Conservation (phyloP, 2,113 vertebrate genomes). For the Gracilinanus agilis region DNA sequence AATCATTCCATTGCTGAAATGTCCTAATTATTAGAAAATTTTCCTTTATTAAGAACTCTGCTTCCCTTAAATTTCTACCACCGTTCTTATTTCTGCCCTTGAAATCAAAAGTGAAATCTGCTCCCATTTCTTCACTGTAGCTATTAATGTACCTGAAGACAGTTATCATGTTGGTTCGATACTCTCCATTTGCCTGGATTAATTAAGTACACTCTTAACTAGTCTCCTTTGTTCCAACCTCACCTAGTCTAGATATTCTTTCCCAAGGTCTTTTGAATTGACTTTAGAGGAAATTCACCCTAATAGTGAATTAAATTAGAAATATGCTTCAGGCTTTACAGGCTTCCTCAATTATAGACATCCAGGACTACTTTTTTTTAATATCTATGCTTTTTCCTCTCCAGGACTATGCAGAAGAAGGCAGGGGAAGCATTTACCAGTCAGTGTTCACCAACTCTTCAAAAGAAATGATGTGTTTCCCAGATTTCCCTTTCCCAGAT, state of each 20-base stretch:
- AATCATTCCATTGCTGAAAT: not conserved
- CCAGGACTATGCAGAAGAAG: constrained; percentile 86
- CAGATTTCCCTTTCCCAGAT: constrained; percentile 90
- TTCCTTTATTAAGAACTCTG: not conserved
- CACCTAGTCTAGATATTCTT: not conserved
- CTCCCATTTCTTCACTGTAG: not conserved
- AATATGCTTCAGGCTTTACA: not conserved
- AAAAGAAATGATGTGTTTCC: constrained; percentile 94
- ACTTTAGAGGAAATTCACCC: not conserved
- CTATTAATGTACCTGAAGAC: not conserved
- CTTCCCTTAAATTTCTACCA: not conserved
- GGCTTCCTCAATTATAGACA: not conserved
- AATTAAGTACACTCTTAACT: not conserved
- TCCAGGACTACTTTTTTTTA: not conserved
- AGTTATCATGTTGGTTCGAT: not conserved
- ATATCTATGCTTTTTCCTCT: constrained; percentile 40
- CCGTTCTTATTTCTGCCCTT: not conserved
- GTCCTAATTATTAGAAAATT: not conserved
- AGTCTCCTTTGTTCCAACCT: not conserved
- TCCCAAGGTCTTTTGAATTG: not conserved
- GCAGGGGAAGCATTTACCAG: constrained; percentile 88
- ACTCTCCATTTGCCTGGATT: not conserved
- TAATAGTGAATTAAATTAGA: not conserved
- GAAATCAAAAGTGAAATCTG: not conserved
- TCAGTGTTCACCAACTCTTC: constrained; percentile 91